Base-by-base conservation (phyloP, 2,797 vertebrate species). In the Monodelphis domestica region DNA sequence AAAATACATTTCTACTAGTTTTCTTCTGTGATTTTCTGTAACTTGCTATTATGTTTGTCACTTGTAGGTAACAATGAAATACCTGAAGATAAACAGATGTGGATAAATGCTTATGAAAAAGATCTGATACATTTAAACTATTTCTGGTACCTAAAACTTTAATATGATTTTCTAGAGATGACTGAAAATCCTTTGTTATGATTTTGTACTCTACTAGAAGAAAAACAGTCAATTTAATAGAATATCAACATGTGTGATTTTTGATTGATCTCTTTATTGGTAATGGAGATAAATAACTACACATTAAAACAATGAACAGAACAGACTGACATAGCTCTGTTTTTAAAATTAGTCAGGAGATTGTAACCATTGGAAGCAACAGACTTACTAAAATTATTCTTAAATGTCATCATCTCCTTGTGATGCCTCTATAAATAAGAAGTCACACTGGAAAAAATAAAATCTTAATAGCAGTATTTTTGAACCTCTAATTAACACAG, bases 11-110 rank as follows among this genome's bases (percentile, higher is more conserved):
- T 63, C 78, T 94, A 91, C 5, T 53, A 59, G 93, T 95, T 94
- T 63, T 94, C 70, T 96, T 95, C 92, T 88, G 55, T 95, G 59
- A 96, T 90, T 88, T 92, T 91, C 92, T 94, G 38, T 50, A 95
- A 94, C 52, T 95, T 97, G 91, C 94, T 93, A 63, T 96, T 97
- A 96, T 95, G 95, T 97, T 98, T 96, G 89, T 29, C 63, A 95
- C 33, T 96, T 90, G 91, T 97, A 94, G 97, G 95, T 97, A 96
- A 96, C 95, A 97, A 91, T 96, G 89, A 97, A 92, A 55, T 56
- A 96, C 95, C 3, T 0, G 70, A 53, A 54, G 92, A 92, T 93
- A 97, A 97, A 53, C 84, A 94, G 94, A 95, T 91, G 91, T 92
- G 94, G 95, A 96, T 78, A 96, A 97, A 95, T 91, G 54, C 95